A percentile compares a stretch with the other conserved stretches of the same genome.
Conservation (phyloP, 2,888 invertebrate species). For the Protophormia terraenovae region DNA sequence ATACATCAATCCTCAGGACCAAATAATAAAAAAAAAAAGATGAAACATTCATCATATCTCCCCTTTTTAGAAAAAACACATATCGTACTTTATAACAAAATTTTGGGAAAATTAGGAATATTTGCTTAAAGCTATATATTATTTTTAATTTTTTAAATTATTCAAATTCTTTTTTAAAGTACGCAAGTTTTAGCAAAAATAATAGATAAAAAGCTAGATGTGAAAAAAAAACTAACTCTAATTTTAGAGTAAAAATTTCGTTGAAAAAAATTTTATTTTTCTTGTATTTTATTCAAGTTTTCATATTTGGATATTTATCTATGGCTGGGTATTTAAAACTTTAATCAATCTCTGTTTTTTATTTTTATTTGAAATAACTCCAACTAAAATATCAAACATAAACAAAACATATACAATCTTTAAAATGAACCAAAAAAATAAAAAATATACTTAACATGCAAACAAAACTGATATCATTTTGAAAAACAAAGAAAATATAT, state of each 20-base stretch:
- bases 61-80: slow-evolving; percentile 46
- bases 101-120: slow-evolving; percentile 19
- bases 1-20: slow-evolving; percentile 61
- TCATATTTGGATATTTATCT: no score
- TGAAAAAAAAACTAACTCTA: no score
- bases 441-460: background rate
- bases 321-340: no score
- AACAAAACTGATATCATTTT: slow-evolving; percentile 57
- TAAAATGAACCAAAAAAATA: slow-evolving; percentile 49
- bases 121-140: slow-evolving; percentile 31
- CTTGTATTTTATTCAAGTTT: no score
- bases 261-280: no score
- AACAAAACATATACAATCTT: slow-evolving; percentile 53
- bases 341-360: background rate
- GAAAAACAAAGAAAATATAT: no score
- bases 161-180: background rate
- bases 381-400: slow-evolving; percentile 49
- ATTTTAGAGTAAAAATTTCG: no score
- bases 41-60: slow-evolving; percentile 64
- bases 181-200: slow-evolving; percentile 26
- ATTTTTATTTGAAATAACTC: slow-evolving; percentile 2
- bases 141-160: background rate
- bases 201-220: no score
- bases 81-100: slow-evolving; percentile 57
- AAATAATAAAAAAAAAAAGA: slow-evolving; percentile 51